phyloP scores from a whole-genome alignment of 2,113 vertebrate genomes.

The Elgaria multicarinata region DNA sequence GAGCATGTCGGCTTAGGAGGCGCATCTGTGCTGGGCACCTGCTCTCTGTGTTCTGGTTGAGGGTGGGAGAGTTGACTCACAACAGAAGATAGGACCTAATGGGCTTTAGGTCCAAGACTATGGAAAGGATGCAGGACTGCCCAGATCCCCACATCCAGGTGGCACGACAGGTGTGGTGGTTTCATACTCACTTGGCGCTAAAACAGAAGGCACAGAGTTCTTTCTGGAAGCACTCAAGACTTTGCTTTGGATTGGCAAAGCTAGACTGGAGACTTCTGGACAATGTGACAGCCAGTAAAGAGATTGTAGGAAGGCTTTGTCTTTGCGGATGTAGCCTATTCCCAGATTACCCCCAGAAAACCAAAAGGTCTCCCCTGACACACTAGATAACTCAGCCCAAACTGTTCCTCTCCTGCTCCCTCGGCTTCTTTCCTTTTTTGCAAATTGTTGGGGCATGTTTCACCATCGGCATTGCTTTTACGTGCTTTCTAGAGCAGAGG shows the following conservation, averaged over 20 bases:
- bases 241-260: no score
- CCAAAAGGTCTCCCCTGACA: no score
- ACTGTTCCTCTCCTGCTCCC: no score
- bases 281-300: no score
- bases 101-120: not conserved
- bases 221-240: not conserved
- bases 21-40: not conserved
- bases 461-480: no score
- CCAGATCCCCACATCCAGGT: not conserved
- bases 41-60: not conserved
- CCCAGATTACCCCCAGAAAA: not conserved
- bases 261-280: not conserved
- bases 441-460: no score
- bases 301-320: not conserved
- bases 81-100: not conserved
- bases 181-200: not conserved
- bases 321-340: not conserved
- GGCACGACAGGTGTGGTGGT: not conserved
- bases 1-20: not conserved
- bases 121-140: not conserved
- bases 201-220: not conserved
- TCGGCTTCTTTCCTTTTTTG: no score
- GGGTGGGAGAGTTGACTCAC: not conserved
- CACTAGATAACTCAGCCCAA: no score
- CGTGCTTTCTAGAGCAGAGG: no score